These are phyloP conservation scores for Phodopus roborovskii DNA, from an alignment of 2,113 vertebrate species.

Conservation along the genomic window DNA sequence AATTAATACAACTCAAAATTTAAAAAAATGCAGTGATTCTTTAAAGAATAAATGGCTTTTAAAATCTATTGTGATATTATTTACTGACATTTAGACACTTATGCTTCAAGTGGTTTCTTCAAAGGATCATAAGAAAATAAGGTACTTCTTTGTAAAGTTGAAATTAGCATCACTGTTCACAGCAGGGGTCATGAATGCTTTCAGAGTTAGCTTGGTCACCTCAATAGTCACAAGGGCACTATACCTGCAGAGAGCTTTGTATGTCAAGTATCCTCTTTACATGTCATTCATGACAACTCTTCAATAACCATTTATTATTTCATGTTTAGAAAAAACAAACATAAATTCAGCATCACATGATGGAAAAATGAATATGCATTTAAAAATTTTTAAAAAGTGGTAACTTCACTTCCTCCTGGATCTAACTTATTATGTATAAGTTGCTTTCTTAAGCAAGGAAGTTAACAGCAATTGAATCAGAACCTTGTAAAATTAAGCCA, in stretches of 20 bases:
- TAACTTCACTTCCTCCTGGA: not conserved
- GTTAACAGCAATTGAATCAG: slow-evolving; percentile 15
- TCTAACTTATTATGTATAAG: not conserved
- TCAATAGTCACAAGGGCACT: not conserved
- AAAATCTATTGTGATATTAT: slow-evolving; percentile 9
- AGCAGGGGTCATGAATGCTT: not conserved
- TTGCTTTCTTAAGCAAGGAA: not conserved
- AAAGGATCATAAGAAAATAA: slow-evolving; percentile 25
- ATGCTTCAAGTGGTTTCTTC: slow-evolving; percentile 39
- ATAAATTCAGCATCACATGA: not conserved
- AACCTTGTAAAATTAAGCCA: not conserved
- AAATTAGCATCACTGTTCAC: slow-evolving; percentile 56
- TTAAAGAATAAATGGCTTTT: slow-evolving; percentile 16
- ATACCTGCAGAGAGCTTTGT: not conserved
- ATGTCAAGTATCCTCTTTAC: not conserved
- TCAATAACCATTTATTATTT: not conserved
- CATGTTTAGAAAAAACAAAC: not conserved
- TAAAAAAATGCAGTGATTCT: not conserved
- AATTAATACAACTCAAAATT: not conserved
- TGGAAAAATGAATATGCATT: not conserved
- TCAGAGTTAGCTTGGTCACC: not conserved
- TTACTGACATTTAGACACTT: slow-evolving; percentile 47
- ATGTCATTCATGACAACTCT: not conserved
- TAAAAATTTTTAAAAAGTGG: not conserved
- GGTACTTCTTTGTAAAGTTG: not conserved